Evolutionary conservation across 1,140 invertebrate species (phyloP).

Genomic region (Papilio polytes): DNA sequence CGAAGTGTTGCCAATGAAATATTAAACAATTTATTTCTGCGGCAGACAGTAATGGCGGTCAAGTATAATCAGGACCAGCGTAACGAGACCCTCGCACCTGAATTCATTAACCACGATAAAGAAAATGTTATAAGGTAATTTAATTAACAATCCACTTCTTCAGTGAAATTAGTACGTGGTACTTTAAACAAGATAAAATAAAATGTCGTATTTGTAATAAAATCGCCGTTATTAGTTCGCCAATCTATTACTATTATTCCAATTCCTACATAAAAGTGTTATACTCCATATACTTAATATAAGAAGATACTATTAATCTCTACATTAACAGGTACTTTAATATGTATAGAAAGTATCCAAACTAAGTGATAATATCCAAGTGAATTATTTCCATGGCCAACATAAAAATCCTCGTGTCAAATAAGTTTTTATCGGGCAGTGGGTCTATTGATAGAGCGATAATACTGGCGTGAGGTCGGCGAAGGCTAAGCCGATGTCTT

Average conservation of each 20-base stretch:
- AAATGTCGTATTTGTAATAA: background rate
- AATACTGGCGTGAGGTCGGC: background rate
- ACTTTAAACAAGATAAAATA: background rate
- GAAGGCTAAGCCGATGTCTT: background rate
- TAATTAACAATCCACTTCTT: background rate
- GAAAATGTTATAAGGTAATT: background rate
- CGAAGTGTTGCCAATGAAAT: constrained; percentile 42
- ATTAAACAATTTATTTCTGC: constrained; percentile 36
- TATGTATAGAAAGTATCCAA: background rate
- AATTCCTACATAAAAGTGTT: no score
- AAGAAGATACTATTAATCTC: no score
- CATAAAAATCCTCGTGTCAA: background rate
- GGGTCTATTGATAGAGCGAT: background rate
- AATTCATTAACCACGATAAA: background rate
- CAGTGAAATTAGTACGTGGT: background rate
- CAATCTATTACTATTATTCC: no score
- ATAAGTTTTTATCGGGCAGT: constrained; percentile 16
- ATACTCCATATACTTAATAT: no score
- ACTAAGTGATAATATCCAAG: background rate
- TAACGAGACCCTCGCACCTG: background rate
- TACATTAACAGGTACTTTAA: no score
- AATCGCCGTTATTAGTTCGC: no score
- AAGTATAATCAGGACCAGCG: background rate
- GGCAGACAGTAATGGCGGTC: background rate
- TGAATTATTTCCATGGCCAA: background rate